phyloP scores from a whole-genome alignment of 2,888 invertebrate species.

The Protodeltote pygarga region DNA sequence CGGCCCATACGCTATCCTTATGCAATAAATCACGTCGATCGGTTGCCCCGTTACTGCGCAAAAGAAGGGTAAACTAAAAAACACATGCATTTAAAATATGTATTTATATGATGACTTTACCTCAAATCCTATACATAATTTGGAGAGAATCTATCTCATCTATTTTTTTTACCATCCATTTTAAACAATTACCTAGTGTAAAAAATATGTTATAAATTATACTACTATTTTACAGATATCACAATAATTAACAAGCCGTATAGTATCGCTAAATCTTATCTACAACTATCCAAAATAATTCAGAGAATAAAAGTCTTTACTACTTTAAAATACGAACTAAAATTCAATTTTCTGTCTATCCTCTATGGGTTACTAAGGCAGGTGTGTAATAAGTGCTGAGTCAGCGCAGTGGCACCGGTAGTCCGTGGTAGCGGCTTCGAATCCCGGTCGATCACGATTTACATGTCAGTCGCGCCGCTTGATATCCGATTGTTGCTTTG shows the following conservation, averaged over 20 bases:
- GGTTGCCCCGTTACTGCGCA: no score
- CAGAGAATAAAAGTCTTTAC: constrained; percentile 14
- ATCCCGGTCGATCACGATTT: constrained; percentile 83
- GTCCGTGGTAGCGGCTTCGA: constrained; percentile 81
- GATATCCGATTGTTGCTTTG: constrained; percentile 77
- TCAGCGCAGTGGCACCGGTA: constrained; percentile 84
- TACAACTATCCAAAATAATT: constrained; percentile 7
- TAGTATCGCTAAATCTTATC: constrained; percentile 57
- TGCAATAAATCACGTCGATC: no score
- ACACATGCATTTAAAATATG: no score
- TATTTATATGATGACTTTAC: no score
- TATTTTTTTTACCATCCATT: no score
- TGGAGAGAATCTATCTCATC: no score
- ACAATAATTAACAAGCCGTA: constrained; percentile 65
- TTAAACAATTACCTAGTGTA: no score
- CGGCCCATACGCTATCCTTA: no score
- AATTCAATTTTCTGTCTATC: constrained; percentile 3
- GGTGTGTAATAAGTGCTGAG: constrained; percentile 81
- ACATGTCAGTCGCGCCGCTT: constrained; percentile 85
- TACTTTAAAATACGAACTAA: constrained; percentile 8
- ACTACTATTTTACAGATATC: constrained; percentile 51
- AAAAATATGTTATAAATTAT: no score
- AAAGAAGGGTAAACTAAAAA: no score
- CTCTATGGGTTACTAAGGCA: constrained; percentile 60
- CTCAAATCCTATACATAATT: no score